Evolutionary conservation across 1,140 invertebrate species (phyloP), one percentile per base, ranked within the genome.

Genomic region (Diachasmimorpha longicaudata): DNA sequence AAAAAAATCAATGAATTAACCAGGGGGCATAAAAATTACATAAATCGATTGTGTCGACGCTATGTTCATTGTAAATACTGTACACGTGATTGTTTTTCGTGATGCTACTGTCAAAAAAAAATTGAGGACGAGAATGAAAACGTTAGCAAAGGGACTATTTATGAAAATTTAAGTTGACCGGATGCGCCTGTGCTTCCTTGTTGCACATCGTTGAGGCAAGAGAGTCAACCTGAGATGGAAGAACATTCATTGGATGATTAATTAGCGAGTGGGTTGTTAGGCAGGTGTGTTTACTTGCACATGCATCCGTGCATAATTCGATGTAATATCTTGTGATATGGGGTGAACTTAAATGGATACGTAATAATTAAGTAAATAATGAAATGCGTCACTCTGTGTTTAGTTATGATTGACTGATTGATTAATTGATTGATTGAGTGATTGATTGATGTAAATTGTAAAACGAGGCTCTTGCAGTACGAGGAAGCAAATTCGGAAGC

Each of bases 401-500:
- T 83, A 84, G 79, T 81, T 82, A 82, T 52, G 23, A 16, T 42
- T 9, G 13, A 42, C 36, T 10, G 16, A 44, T 74, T 31, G 31
- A 6, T 31, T 9, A 6, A 42, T 48, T 10, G 16, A 44, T 74
- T 31, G 31, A 6, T 31, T 31, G 31, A 31, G 2, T 31, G 31
- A 31, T 31, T 31, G 13, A 42, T 48, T 10, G 16, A 44, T 74
- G 31, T 63, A 66, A 70, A 16, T 76, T 69, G 58, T 78, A 39
- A 39, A 70, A 76, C 70, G 82, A 80, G 80, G 78, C 82, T 72
- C 81, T 80, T 81, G 82, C 81, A 83, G 83, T 82, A 83, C 83
- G 84, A 85, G 82, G 79, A 88, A 85, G 83, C 88, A 88, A 89
- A 89, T 89, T 89, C 88, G 88, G 88, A 89, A 86, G 82, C 83